Base-by-base conservation (phyloP, 2,113 vertebrate genomes). In the Crypturellus undulatus region DNA sequence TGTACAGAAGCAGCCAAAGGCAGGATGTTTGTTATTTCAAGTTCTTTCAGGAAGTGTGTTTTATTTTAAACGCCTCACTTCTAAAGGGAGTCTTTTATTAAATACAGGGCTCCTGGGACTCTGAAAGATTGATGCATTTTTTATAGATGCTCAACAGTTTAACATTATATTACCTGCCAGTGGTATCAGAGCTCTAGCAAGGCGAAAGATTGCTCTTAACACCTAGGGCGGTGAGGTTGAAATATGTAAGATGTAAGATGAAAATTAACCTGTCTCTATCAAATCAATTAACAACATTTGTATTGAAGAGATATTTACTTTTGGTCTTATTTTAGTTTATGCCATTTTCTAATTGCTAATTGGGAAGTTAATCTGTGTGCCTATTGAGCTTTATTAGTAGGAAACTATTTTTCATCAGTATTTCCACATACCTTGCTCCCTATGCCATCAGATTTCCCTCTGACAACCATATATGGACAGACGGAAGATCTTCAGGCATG, bases 41-140 rank as follows among this genome's bases (percentile, higher is more conserved):
- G 4, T 51, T 58, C 4, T 84, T 90, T 65, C 65, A 91, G 49
- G 21, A 77, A 87, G 14, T 52, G 10, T 11, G 5, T 54, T 79
- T 67, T 63, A 9, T 95, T 94, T 85, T 59, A 90, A 90, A 88
- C 45, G 16, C 36, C 52, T 87, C 45, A 32, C 32, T 80, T 91
- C 26, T 64, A 81, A 60, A 2, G 4, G 12, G 36, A 78, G 40
- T 71, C 47, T 83, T 91, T 62, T 86, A 51, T 79, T 89, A 84
- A 93, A 70, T 56, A 28, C 14, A 62, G 38, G 51, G 32, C 60
- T 62, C 58, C 32, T 83, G 56, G 68, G 71, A 56, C 60, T 38
- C 12, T 10, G 1, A 83, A 92, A 73, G n/a, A 43, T 42, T 47
- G 42, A n/a, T 79, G 34, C 8, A 38, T 85, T 85, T 90, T 73